A percentile compares a stretch with the other conserved stretches of the same genome.
Evolutionary conservation across 2,113 vertebrate genomes (phyloP).

Genomic region (Nothocercus nigrocapillus): DNA sequence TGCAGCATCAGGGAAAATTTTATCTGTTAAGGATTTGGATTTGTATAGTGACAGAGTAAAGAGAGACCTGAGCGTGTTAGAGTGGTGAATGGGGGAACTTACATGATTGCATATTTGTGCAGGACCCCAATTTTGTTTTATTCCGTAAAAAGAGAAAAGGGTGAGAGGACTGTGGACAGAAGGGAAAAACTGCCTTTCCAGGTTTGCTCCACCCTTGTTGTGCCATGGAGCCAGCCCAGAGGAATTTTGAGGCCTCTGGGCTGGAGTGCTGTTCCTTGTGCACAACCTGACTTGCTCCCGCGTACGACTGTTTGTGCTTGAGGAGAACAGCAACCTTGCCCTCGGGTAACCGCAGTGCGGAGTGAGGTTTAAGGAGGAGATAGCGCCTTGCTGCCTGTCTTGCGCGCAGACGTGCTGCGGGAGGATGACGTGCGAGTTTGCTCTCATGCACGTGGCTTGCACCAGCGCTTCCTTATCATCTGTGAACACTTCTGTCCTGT

Average conservation of each 20-base stretch:
- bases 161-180: background rate
- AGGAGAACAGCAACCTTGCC: background rate
- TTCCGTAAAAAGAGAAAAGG: background rate
- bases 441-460: background rate
- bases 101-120: background rate
- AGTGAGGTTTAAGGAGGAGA: background rate
- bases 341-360: background rate
- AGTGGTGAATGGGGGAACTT: background rate
- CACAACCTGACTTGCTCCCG: background rate
- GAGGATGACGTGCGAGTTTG: background rate
- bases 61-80: background rate
- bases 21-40: background rate
- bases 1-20: background rate
- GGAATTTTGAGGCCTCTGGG: background rate
- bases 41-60: background rate
- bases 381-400: background rate
- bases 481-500: background rate
- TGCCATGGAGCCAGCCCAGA: background rate
- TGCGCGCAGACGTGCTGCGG: background rate
- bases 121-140: rapidly evolving
- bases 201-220: background rate
- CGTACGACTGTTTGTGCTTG: background rate
- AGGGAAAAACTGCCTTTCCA: background rate
- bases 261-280: background rate
- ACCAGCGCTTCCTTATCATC: rapidly evolving